Percentiles rank a stretch among this genome's conserved stretches.
These are phyloP conservation scores for Macquaria australasica DNA, from an alignment of 2,113 vertebrate genomes.

Conservation along the genomic window DNA sequence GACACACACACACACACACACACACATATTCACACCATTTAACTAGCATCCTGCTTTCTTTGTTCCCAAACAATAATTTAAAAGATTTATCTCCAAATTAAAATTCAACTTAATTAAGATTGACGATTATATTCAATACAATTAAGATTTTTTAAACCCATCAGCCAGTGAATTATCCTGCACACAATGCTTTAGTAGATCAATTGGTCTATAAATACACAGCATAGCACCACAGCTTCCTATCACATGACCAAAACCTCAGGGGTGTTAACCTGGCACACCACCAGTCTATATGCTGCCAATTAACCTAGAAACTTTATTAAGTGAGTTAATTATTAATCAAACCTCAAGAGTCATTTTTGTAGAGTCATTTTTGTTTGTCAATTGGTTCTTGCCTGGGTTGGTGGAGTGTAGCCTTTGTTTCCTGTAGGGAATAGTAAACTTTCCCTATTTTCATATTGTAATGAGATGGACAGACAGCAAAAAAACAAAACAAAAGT, in stretches of 20 bases:
- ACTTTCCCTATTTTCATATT: neutral
- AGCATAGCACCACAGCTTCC: constrained; percentile 1
- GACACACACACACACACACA: neutral
- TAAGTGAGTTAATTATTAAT: constrained; percentile 71
- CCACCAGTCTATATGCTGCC: constrained; percentile 47
- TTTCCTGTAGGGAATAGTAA: constrained; percentile 24
- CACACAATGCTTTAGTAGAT: constrained; percentile 16
- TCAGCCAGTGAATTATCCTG: constrained; percentile 16
- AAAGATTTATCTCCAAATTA: constrained; percentile 44
- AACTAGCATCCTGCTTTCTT: neutral
- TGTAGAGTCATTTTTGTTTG: constrained; percentile 59
- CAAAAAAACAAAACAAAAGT: neutral
- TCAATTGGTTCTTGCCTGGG: constrained; percentile 42
- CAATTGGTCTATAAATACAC: constrained; percentile 36
- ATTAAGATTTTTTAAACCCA: constrained; percentile 22
- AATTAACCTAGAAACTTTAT: constrained; percentile 69
- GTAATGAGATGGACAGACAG: constrained; percentile 15
- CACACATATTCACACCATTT: neutral
- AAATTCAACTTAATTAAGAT: constrained; percentile 47
- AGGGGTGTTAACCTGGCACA: constrained; percentile 49
- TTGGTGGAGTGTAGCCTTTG: constrained; percentile 12
- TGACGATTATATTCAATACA: constrained; percentile 38
- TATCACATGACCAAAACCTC: constrained; percentile 36
- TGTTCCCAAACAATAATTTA: constrained; percentile 6
- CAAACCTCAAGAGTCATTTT: constrained; percentile 48